Conservation (phyloP, 2,888 invertebrate genomes). For the Drosophila multiciliata region DNA sequence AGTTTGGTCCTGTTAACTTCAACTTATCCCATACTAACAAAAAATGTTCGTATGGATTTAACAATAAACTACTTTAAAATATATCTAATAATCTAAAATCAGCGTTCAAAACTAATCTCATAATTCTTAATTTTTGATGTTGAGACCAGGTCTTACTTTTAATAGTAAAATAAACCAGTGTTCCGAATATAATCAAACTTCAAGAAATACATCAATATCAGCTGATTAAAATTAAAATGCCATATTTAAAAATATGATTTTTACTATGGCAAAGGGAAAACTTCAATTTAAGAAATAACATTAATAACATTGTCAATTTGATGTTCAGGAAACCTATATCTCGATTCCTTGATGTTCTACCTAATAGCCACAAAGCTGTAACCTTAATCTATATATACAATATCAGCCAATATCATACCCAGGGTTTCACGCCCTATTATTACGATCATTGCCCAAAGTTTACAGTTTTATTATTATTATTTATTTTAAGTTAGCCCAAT, state of each 20-base stretch:
- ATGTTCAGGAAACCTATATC: background rate
- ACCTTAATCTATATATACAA: slow-evolving; percentile 5
- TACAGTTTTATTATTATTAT: slow-evolving; percentile 16
- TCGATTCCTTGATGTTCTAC: background rate
- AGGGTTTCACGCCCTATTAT: background rate
- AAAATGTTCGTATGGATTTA: background rate
- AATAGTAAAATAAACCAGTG: background rate
- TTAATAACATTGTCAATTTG: background rate
- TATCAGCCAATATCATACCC: background rate
- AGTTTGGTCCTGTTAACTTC: background rate
- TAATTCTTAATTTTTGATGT: background rate
- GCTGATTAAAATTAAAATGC: background rate
- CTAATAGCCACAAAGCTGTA: background rate
- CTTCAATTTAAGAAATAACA: background rate
- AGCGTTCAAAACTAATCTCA: background rate
- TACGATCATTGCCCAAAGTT: slow-evolving; percentile 16
- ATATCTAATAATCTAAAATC: background rate
- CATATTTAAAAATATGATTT: background rate
- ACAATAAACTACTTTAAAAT: background rate
- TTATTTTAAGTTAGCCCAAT: background rate
- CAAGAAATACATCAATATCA: background rate
- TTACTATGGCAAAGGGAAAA: background rate
- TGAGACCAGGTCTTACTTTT: background rate
- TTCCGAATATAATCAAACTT: background rate
- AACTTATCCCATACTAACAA: background rate